A percentile compares a stretch with the other conserved stretches of the same genome.
Evolutionary conservation across 2,888 invertebrate species (phyloP).

Genomic region (Caenorhabditis sulstoni): DNA sequence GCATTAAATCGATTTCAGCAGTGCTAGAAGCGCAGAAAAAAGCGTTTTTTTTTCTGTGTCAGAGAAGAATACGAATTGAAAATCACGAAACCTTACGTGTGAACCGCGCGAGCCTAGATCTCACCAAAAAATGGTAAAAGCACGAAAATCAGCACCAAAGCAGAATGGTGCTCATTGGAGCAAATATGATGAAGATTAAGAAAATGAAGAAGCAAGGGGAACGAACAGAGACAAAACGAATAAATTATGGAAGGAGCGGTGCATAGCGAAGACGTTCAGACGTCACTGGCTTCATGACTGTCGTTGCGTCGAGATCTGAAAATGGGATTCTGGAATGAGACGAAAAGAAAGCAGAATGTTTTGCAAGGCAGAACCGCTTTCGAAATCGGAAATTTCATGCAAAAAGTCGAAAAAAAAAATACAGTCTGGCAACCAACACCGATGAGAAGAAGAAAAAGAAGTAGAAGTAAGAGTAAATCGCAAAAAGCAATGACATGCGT

Average conservation of each 20-base stretch:
- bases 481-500: conserved; percentile 32
- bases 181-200: conserved; percentile 26
- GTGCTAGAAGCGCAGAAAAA: conserved; percentile 30
- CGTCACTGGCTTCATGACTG: conserved; percentile 61
- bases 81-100: conserved; percentile 51
- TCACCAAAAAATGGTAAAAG: conserved; percentile 43
- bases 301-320: conserved; percentile 64
- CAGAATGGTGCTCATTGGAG: conserved; percentile 22
- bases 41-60: conserved; percentile 15
- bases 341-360: conserved; percentile 34
- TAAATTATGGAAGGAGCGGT: conserved; percentile 46
- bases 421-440: conserved; percentile 8
- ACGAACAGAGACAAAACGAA: not conserved
- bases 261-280: conserved; percentile 26
- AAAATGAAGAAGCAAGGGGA: conserved; percentile 6
- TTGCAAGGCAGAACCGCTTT: conserved; percentile 9
- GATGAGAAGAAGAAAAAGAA: conserved; percentile 11
- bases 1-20: not conserved
- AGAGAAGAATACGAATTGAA: not conserved
- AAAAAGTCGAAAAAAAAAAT: conserved; percentile 32
- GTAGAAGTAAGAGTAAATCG: conserved; percentile 1
- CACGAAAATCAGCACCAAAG: conserved; percentile 42
- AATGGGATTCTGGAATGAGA: not conserved
- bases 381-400: conserved; percentile 27
- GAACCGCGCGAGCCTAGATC: conserved; percentile 48